Conservation (phyloP, 2,797 vertebrate genomes). For the Otolemur crassicaudatus region DNA sequence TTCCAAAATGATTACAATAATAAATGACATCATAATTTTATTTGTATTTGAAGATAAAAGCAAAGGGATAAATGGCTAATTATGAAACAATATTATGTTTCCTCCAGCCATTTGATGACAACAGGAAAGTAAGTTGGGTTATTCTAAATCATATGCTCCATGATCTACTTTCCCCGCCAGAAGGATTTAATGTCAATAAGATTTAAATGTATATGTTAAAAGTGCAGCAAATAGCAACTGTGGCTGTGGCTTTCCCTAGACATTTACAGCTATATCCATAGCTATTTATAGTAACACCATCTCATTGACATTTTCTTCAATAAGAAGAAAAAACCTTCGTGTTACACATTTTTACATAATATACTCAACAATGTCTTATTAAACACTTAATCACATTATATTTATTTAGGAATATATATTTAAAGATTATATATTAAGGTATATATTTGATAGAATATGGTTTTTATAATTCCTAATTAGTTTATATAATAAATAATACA, state of each 20-base stretch:
- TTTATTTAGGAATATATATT: constrained; percentile 13
- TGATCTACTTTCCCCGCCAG: background rate
- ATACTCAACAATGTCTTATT: constrained; percentile 23
- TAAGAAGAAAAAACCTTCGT: constrained; percentile 19
- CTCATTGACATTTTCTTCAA: background rate
- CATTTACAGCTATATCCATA: background rate
- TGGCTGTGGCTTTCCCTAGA: background rate
- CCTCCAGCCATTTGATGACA: background rate
- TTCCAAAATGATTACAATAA: constrained; percentile 34
- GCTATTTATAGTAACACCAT: background rate
- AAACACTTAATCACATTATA: background rate
- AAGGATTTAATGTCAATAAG: constrained; percentile 21
- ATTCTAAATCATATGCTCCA: constrained; percentile 1
- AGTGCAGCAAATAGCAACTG: background rate
- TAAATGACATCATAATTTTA: constrained; percentile 8
- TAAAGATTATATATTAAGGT: background rate
- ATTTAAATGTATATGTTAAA: constrained; percentile 16
- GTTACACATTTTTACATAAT: constrained; percentile 43
- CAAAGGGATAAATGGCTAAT: background rate
- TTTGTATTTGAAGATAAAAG: constrained; percentile 38
- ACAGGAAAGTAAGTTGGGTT: background rate
- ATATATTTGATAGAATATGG: constrained; percentile 1
- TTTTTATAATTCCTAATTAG: constrained; percentile 3
- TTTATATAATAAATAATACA: constrained; percentile 16
- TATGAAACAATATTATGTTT: constrained; percentile 32